Evolutionary conservation across 1,140 invertebrate species (phyloP), one percentile per base, ranked within the genome.

Genomic region (Leguminivora glycinivorella): DNA sequence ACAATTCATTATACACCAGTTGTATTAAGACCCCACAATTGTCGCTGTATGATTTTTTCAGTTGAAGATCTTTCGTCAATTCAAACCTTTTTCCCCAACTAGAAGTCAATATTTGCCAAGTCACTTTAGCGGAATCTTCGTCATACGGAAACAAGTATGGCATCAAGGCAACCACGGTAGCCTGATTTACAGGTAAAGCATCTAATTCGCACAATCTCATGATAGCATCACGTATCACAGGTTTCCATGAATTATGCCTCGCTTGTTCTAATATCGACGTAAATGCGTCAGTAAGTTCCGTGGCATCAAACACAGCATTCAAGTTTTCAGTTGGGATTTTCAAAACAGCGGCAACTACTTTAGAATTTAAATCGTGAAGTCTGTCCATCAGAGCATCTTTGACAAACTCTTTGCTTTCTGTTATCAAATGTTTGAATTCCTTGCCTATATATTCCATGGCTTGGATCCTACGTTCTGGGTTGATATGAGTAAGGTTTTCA

Each of bases 401-500:
- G 0, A 95, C 76, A 74, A 94, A 90, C 22, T 93, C 90, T 47
- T 84, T 77, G 75, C 94, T 92, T 66, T 86, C 83, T 26, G 88
- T 80, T 72, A 91, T 92, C 0, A 94, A 79, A 9, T 83, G 81
- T 24, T 91, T 63, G 73, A 91, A 93, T 74, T 93, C 85, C 74
- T 92, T 93, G 2, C 90, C 73, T 56, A 95, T 89, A 74, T 92
- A 93, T 74, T 93, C 92, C 0, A 96, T 89, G 0, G 95, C 95
- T 72, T 93, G 83, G 1, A 94, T 85, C 73, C 96, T 88, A 58
- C 95, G 91, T 67, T 93, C 85, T 0, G 94, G 75, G 80, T 93
- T 94, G 5, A 93, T 85, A 80, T 96, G 94, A 76, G 95, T 94
- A 1, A 96, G 82, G 63, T 94, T 94, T 79, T 95, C 93, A 71